These are phyloP conservation scores for Quadroppia sp. DNA, from an alignment of 2,888 invertebrate species.

Conservation along the genomic window DNA sequence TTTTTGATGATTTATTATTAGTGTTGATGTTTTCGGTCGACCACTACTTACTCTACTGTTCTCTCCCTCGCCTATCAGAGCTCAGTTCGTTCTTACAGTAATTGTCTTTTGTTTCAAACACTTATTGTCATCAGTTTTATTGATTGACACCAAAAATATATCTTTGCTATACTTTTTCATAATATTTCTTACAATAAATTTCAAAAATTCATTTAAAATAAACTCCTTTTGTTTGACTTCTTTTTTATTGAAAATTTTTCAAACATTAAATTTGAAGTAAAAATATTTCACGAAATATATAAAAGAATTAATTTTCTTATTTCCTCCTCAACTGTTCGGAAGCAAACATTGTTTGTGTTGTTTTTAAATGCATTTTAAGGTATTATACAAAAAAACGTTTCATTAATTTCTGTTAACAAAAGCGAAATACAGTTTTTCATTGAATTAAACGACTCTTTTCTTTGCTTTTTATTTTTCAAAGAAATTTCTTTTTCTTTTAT, in stretches of 20 bases:
- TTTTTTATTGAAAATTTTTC: slow-evolving; percentile 4
- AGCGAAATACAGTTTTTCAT: not conserved
- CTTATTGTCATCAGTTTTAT: slow-evolving; percentile 31
- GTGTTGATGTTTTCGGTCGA: not conserved
- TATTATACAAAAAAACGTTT: slow-evolving; percentile 11
- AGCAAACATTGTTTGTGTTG: slow-evolving; percentile 3
- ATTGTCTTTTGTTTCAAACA: slow-evolving; percentile 21
- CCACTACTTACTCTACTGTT: not conserved
- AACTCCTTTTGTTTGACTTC: not conserved
- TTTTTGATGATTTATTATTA: slow-evolving; percentile 12
- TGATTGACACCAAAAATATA: slow-evolving; percentile 2
- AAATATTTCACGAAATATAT: not conserved
- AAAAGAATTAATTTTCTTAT: too few species aligned
- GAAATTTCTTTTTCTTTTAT: not conserved
- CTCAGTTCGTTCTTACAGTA: slow-evolving; percentile 7
- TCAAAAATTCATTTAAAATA: not conserved
- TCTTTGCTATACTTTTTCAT: not conserved
- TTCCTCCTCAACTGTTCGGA: not conserved
- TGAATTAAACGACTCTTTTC: not conserved
- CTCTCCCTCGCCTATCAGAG: slow-evolving; percentile 24
- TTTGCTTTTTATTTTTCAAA: not conserved
- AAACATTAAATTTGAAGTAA: slow-evolving; percentile 7
- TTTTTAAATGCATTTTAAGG: not conserved
- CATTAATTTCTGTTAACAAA: slow-evolving; percentile 24
- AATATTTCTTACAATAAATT: not conserved